Conservation (phyloP, 2,888 invertebrate genomes). For the Acanthoscelides obtectus region DNA sequence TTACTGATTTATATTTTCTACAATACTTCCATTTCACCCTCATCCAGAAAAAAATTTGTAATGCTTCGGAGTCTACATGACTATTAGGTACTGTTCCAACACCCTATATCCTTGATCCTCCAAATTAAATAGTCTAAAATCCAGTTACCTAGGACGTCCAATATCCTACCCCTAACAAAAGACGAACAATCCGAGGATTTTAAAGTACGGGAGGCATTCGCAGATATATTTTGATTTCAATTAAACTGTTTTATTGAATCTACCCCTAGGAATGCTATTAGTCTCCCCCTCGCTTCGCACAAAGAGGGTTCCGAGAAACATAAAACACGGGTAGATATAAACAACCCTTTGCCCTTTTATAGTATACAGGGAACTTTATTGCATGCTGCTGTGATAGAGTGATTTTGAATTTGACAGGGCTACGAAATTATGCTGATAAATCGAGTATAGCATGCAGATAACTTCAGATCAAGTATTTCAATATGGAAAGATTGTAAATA, state of each 20-base stretch:
- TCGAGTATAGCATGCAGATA: no score
- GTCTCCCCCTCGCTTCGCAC: slow-evolving; percentile 29
- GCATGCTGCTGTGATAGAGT: slow-evolving; percentile 1
- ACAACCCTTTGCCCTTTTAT: slow-evolving; percentile 20
- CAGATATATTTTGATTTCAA: slow-evolving; percentile 46
- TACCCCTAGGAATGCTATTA: slow-evolving; percentile 45
- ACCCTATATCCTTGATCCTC: neutral
- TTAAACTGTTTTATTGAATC: slow-evolving; percentile 47
- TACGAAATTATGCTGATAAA: slow-evolving; percentile 20
- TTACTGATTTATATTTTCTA: no score
- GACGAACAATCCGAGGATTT: slow-evolving; percentile 28
- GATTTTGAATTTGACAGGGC: slow-evolving; percentile 20
- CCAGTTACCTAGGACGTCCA: slow-evolving; percentile 1
- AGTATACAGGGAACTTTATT: slow-evolving; percentile 5
- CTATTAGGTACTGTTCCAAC: no score
- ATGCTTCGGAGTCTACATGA: no score
- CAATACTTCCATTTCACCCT: no score
- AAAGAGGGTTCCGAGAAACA: slow-evolving; percentile 3
- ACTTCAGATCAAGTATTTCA: no score
- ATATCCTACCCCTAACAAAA: slow-evolving; percentile 25
- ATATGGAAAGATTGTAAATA: no score
- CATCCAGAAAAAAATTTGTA: no score
- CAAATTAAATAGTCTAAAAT: neutral
- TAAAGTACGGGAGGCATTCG: slow-evolving; percentile 33
- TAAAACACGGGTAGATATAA: slow-evolving; percentile 28